Percentiles rank a stretch among this genome's conserved stretches.
phyloP scores from a whole-genome alignment of 2,113 vertebrate genomes.

The Okapia johnstoni region DNA sequence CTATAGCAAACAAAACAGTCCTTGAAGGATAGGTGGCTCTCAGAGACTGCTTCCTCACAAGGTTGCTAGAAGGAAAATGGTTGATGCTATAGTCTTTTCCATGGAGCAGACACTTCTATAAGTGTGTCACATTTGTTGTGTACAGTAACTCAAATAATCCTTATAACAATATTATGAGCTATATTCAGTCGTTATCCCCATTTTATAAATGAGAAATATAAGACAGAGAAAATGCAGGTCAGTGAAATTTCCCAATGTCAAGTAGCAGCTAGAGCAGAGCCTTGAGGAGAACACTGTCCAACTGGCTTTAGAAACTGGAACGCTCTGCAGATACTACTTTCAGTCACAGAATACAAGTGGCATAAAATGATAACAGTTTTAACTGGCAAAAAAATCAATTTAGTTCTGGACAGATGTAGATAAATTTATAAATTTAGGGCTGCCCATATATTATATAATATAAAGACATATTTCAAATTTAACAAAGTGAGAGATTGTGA shows the following conservation, averaged over 20 bases:
- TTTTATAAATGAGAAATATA: not conserved
- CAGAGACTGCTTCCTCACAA: not conserved
- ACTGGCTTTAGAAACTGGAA: not conserved
- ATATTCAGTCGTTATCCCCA: not conserved
- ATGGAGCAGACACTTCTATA: not conserved
- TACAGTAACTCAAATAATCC: not conserved
- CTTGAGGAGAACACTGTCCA: not conserved
- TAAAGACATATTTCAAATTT: not conserved
- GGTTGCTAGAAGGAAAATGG: not conserved
- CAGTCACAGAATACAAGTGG: not conserved
- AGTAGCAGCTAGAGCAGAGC: not conserved
- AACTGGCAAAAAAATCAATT: not conserved
- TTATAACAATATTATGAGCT: not conserved
- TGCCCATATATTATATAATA: not conserved
- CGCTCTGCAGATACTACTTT: accelerated
- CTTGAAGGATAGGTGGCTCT: not conserved
- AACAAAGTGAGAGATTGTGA: not conserved
- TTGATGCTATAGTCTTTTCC: not conserved
- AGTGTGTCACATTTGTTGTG: not conserved
- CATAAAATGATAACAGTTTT: not conserved
- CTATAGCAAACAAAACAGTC: not conserved
- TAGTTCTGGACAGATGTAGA: not conserved
- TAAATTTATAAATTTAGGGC: not conserved
- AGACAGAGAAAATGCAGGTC: not conserved
- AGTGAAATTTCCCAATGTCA: not conserved